Conservation (phyloP, 2,797 vertebrate species). For the Periparus ater region DNA sequence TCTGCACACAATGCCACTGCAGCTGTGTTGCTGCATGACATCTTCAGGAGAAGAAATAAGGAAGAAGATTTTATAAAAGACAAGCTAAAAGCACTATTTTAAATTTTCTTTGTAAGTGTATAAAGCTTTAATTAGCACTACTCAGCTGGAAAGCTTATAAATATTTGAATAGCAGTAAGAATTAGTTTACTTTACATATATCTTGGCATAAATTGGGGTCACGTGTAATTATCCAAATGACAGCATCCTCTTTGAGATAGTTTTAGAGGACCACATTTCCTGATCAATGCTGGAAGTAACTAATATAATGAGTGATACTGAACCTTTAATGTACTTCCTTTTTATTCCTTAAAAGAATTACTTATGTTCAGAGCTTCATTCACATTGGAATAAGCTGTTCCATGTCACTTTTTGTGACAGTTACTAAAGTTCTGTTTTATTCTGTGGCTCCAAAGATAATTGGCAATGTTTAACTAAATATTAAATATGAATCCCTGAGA, state of each 20-base stretch:
- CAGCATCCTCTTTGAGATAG: background rate
- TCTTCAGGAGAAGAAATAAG: background rate
- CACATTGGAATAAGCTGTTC: background rate
- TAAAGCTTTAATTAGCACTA: slow-evolving; percentile 18
- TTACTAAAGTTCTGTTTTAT: background rate
- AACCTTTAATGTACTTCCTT: background rate
- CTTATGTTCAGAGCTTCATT: slow-evolving; percentile 1
- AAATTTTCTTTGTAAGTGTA: background rate
- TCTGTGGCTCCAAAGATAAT: background rate
- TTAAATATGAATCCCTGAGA: background rate
- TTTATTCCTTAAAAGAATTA: slow-evolving; percentile 5
- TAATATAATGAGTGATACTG: background rate
- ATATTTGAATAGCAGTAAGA: slow-evolving; percentile 17
- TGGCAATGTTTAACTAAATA: slow-evolving; percentile 29
- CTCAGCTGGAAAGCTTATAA: background rate
- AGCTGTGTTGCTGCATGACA: background rate
- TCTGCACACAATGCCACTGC: background rate
- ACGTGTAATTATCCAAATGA: background rate
- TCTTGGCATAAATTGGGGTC: background rate
- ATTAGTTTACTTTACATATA: background rate
- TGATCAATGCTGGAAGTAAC: background rate
- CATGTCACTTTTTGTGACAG: background rate
- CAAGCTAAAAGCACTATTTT: background rate
- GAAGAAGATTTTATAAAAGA: background rate
- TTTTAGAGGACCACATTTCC: background rate